A percentile compares a stretch with the other conserved stretches of the same genome.
These are phyloP conservation scores for Salvelinus alpinus DNA, from an alignment of 2,113 vertebrate genomes.

Conservation along the genomic window DNA sequence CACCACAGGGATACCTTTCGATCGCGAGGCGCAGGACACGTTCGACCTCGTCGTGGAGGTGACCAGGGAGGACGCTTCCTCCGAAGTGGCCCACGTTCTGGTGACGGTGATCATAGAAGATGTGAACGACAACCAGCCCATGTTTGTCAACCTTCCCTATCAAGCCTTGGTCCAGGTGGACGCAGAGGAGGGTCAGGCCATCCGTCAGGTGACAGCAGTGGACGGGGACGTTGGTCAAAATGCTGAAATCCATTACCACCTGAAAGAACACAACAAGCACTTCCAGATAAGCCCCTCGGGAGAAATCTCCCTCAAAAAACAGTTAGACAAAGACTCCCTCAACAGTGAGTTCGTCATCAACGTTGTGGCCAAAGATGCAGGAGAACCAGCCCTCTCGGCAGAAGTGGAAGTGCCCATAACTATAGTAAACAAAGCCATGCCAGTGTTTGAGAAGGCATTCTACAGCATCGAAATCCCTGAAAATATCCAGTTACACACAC, in stretches of 20 bases:
- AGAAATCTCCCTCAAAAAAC: conserved; percentile 85
- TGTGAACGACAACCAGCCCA: conserved; percentile 87
- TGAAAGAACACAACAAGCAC: conserved; percentile 85
- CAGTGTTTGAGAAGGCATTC: conserved; percentile 95
- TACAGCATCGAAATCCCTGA: conserved; percentile 94
- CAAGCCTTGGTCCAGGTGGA: conserved; percentile 89
- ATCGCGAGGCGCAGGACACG: conserved; percentile 85
- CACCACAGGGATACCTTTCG: conserved; percentile 90
- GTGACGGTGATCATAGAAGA: conserved; percentile 87
- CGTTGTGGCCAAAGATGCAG: conserved; percentile 86
- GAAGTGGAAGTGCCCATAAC: conserved; percentile 87
- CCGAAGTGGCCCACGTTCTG: conserved; percentile 81
- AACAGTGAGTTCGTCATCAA: conserved; percentile 86
- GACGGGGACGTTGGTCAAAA: conserved; percentile 86
- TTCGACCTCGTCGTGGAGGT: conserved; percentile 92
- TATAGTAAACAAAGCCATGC: conserved; percentile 92
- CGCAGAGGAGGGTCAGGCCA: conserved; percentile 80
- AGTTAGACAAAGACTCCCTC: conserved; percentile 82
- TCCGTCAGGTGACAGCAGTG: conserved; percentile 83
- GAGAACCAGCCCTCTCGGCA: conserved; percentile 82
- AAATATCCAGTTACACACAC: conserved; percentile 86
- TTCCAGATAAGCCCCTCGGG: conserved; percentile 85
- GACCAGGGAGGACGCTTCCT: conserved; percentile 78
- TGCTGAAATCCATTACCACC: conserved; percentile 83
- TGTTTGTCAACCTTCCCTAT: conserved; percentile 93